Percentiles rank a stretch among this genome's conserved stretches.
phyloP scores from a whole-genome alignment of 2,113 vertebrate species.

The Xyliphius kryptos region DNA sequence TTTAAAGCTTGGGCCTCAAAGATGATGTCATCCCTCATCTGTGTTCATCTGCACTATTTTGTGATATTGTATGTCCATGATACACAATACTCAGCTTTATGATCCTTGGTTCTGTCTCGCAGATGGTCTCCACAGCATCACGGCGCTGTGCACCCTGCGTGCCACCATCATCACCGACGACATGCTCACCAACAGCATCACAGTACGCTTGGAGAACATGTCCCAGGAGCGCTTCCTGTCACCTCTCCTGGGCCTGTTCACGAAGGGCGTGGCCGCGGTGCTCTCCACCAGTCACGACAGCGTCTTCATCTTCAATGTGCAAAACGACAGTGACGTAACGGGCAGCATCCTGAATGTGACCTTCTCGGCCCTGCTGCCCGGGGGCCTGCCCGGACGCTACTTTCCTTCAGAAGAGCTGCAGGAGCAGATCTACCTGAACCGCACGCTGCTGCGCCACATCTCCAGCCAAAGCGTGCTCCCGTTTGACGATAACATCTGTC shows the following conservation, averaged over 20 bases:
- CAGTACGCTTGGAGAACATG: conserved; percentile 94
- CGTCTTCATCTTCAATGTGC: conserved; percentile 92
- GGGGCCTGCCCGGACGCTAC: conserved; percentile 71
- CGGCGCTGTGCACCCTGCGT: conserved; percentile 78
- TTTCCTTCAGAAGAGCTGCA: conserved; percentile 91
- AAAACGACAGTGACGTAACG: conserved; percentile 87
- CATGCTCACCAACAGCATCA: conserved; percentile 98
- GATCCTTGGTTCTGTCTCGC: conserved; percentile 20
- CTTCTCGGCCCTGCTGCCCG: conserved; percentile 85
- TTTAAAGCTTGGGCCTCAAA: no score
- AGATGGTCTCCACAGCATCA: conserved; percentile 81
- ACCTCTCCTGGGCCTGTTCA: conserved; percentile 80
- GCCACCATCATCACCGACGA: conserved; percentile 95
- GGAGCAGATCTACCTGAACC: conserved; percentile 95
- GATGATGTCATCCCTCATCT: no score
- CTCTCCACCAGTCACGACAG: conserved; percentile 80
- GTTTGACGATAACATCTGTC: conserved; percentile 95
- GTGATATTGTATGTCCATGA: no score
- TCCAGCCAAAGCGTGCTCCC: conserved; percentile 89
- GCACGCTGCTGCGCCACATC: conserved; percentile 80
- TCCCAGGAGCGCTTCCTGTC: conserved; percentile 95
- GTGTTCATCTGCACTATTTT: no score
- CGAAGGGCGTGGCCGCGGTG: conserved; percentile 85
- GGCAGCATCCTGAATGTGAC: conserved; percentile 91
- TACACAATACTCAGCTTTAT: no score